Conservation (phyloP, 2,888 invertebrate species). For the Dinocampus coccinellae region DNA sequence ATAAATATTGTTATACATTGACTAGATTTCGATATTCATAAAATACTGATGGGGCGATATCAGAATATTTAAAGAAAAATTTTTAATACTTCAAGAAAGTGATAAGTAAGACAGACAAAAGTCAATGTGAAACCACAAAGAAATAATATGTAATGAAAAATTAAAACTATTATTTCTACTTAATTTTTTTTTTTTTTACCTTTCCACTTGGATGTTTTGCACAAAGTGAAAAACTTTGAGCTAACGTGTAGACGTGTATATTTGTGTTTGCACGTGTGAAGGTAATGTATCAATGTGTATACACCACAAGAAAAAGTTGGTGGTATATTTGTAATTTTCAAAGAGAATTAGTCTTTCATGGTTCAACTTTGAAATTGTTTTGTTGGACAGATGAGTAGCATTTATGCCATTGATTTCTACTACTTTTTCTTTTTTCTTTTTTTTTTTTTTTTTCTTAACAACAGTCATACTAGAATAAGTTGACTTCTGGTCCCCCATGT, state of each 20-base stretch:
- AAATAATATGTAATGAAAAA: no score
- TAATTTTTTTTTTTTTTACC: no score
- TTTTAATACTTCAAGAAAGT: no score
- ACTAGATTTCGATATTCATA: not conserved
- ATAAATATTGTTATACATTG: not conserved
- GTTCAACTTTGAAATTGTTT: not conserved
- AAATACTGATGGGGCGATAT: not conserved
- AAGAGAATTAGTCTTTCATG: not conserved
- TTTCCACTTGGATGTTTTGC: no score
- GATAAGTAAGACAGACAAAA: no score
- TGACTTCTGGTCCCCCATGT: not conserved
- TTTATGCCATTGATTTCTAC: not conserved
- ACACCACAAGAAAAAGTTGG: not conserved
- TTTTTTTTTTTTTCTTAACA: not conserved
- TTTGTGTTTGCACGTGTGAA: no score
- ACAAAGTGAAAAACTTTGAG: no score
- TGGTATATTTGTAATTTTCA: not conserved
- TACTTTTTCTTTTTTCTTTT: not conserved
- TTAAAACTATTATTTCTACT: no score
- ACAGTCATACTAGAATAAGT: not conserved
- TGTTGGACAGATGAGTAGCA: slow-evolving; percentile 16
- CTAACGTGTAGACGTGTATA: no score
- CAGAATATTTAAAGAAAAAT: slow-evolving; percentile 20
- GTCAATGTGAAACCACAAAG: no score
- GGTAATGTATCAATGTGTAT: no score